These are phyloP conservation scores for Cirrhinus molitorella DNA, from an alignment of 2,797 vertebrate species.

Conservation along the genomic window DNA sequence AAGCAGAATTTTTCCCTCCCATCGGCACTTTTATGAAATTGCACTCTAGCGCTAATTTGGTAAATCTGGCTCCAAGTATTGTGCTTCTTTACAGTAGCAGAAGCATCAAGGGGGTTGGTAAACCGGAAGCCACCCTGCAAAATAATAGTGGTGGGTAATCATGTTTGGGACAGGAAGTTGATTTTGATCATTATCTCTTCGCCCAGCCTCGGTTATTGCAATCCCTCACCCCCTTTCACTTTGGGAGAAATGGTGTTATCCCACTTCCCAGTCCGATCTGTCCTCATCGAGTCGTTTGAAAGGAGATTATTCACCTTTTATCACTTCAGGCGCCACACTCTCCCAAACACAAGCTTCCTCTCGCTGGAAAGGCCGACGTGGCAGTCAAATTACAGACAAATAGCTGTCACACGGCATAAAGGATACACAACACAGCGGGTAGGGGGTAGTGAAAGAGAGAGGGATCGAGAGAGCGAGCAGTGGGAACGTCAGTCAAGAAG, in stretches of 20 bases:
- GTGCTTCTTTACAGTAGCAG: background rate
- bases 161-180: slow-evolving; percentile 76
- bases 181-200: slow-evolving; percentile 53
- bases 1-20: too few species aligned
- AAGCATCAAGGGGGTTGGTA: slow-evolving; percentile 62
- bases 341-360: slow-evolving; percentile 3
- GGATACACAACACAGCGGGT: slow-evolving; percentile 12
- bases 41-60: too few species aligned
- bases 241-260: slow-evolving; percentile 15
- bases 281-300: slow-evolving; percentile 33
- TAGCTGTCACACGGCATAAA: slow-evolving; percentile 15
- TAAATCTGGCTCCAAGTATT: background rate
- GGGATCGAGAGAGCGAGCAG: slow-evolving; percentile 63
- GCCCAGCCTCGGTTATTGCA: slow-evolving; percentile 40
- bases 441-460: slow-evolving; percentile 2
- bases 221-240: slow-evolving; percentile 51
- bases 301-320: slow-evolving; percentile 49
- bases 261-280: slow-evolving; percentile 23
- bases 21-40: too few species aligned
- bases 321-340: background rate
- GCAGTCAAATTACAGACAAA: slow-evolving; percentile 50
- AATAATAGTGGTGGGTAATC: slow-evolving; percentile 74
- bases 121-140: slow-evolving; percentile 74
- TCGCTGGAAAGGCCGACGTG: background rate
- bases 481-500: slow-evolving; percentile 75